Evolutionary conservation across 1,140 invertebrate genomes (phyloP).

Genomic region (Pinna nobilis): DNA sequence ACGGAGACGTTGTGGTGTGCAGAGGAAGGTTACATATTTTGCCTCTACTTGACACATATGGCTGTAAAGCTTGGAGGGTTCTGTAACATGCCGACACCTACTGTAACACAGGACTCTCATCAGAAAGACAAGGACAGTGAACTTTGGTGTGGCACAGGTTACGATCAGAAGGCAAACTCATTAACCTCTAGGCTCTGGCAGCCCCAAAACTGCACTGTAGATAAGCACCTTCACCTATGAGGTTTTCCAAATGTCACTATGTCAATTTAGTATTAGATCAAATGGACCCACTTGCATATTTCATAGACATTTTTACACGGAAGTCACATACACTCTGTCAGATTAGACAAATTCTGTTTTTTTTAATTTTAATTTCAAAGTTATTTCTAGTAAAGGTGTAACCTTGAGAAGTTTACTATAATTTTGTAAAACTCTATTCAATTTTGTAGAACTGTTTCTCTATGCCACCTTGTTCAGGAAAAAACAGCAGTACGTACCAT

Average conservation of each 20-base stretch:
- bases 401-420: background rate
- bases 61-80: too few relatives aligned
- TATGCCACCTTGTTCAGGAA: conserved; percentile 19
- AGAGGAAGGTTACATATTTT: too few relatives aligned
- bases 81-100: too few relatives aligned
- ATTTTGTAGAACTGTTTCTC: conserved; percentile 17
- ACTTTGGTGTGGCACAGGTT: too few relatives aligned
- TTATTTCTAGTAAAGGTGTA: background rate
- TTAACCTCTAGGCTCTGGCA: too few relatives aligned
- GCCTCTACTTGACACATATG: too few relatives aligned
- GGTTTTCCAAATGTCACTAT: background rate
- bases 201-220: too few relatives aligned
- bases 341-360: background rate
- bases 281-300: background rate
- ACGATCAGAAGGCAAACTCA: too few relatives aligned
- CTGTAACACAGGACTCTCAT: too few relatives aligned
- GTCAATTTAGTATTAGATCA: background rate
- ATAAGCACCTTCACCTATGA: too few relatives aligned
- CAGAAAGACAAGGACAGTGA: too few relatives aligned
- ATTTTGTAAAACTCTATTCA: background rate
- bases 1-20: too few relatives aligned
- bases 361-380: background rate
- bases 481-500: conserved; percentile 10
- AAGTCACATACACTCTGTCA: background rate
- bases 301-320: background rate